phyloP scores from a whole-genome alignment of 2,797 vertebrate species.

The Gadopsis bispinosus region DNA sequence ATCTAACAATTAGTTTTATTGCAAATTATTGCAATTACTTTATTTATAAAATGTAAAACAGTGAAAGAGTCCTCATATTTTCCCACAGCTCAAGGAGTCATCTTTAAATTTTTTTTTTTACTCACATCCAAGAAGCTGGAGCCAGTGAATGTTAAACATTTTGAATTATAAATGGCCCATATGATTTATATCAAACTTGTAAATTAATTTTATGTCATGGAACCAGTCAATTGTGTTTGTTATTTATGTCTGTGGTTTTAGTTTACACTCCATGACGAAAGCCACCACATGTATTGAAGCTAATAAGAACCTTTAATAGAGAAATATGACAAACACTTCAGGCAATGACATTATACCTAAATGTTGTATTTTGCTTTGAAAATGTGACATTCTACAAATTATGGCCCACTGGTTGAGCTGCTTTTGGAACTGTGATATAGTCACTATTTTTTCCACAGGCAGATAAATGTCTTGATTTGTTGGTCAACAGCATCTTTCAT shows the following conservation, averaged over 20 bases:
- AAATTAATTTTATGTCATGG: not conserved
- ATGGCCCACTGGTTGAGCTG: not conserved
- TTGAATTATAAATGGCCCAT: not conserved
- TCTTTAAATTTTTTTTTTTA: not conserved
- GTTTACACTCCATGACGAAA: not conserved
- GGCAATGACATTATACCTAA: not conserved
- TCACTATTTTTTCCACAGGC: not conserved
- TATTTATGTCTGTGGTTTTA: not conserved
- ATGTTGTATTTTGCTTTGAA: not conserved
- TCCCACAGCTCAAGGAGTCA: not conserved
- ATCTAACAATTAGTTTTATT: not conserved
- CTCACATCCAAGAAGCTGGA: not conserved
- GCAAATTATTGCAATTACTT: not conserved
- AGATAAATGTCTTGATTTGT: not conserved
- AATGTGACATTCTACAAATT: not conserved
- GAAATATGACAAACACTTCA: not conserved
- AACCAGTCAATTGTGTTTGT: not conserved
- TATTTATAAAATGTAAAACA: no score
- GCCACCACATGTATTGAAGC: not conserved
- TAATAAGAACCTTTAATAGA: not conserved
- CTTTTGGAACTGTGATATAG: not conserved
- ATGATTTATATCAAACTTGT: not conserved
- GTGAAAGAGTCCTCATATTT: not conserved
- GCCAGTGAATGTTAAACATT: not conserved
- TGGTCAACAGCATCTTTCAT: not conserved